These are phyloP conservation scores for Notarius quadriscutis DNA, from an alignment of 2,113 vertebrate genomes.

Conservation along the genomic window DNA sequence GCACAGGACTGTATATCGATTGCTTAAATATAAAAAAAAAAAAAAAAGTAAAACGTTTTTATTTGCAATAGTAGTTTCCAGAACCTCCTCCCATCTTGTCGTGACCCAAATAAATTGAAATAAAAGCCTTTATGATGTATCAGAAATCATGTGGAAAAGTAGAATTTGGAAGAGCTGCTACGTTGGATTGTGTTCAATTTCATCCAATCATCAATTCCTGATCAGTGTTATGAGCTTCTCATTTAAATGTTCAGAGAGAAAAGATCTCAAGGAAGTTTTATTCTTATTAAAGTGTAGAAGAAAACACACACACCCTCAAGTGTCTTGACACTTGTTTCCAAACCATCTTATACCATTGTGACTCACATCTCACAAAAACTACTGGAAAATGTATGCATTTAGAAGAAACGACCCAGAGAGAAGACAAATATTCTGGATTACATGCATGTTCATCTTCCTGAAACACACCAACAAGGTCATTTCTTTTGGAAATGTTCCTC, in stretches of 20 bases:
- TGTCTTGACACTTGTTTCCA: not conserved
- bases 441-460: not conserved
- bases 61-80: too few relatives aligned
- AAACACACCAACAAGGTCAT: not conserved
- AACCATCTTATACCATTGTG: not conserved
- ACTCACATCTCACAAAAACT: not conserved
- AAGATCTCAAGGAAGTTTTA: not conserved
- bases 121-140: not conserved
- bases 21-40: too few relatives aligned
- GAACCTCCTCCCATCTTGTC: not conserved
- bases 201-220: not conserved
- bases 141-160: not conserved
- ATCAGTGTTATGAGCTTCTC: not conserved
- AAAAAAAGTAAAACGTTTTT: not conserved
- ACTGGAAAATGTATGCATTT: too few relatives aligned
- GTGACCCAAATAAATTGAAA: not conserved
- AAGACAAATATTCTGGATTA: not conserved
- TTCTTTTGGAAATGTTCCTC: not conserved
- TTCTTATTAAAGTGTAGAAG: not conserved
- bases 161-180: not conserved
- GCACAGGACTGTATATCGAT: too few relatives aligned
- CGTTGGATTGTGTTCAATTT: not conserved
- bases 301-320: not conserved
- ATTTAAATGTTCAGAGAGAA: not conserved
- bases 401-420: not conserved